Evolutionary conservation across 2,113 vertebrate genomes (phyloP), one percentile per base, ranked within the genome.

Genomic region (Edolisoma coerulescens): DNA sequence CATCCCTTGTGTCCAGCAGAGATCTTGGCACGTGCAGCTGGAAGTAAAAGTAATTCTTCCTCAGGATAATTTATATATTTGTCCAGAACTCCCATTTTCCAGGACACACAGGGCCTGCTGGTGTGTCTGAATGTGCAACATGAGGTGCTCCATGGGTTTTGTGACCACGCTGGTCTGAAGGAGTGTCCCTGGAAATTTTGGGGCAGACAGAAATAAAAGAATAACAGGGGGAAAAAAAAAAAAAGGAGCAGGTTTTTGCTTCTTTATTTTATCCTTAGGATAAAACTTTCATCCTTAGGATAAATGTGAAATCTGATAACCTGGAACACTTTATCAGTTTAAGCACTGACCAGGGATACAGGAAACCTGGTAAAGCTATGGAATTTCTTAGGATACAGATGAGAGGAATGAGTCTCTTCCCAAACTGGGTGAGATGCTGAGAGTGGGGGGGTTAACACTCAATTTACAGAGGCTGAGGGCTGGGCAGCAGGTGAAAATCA

Each of bases 101-200:
- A 60, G 22, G 33, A 27, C 16, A 14, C 49, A 4, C 0, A 4
- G 71, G 22, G 52, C 27, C 41, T 42, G 18, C 27, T 53, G 63
- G 3, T 13, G n/a, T 5, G 1, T 56, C 60, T 21, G 4, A 30
- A n/a, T 1, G 0, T 6, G 1, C 59, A 42, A 21, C 0, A 0
- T 5, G 16, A 75, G 10, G 7, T 23, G 12, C 61, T 67, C 61
- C 54, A 44, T 22, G 32, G n/a, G n/a, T 11, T 52, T 67, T 4
- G 2, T 24, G 33, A 23, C 45, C 50, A 56, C 4, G 2, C 23
- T 9, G 33, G 1, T 45, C 32, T 45, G 52, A 59, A 22, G 16
- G 35, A 30, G 9, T 3, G 11, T 3, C 20, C 45, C n/a, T 26
- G n/a, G 47, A 26, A 79, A 59, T 39, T 26, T n/a, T 4, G 21